Evolutionary conservation across 2,888 invertebrate species (phyloP).

Genomic region (Incurvaria masculella): DNA sequence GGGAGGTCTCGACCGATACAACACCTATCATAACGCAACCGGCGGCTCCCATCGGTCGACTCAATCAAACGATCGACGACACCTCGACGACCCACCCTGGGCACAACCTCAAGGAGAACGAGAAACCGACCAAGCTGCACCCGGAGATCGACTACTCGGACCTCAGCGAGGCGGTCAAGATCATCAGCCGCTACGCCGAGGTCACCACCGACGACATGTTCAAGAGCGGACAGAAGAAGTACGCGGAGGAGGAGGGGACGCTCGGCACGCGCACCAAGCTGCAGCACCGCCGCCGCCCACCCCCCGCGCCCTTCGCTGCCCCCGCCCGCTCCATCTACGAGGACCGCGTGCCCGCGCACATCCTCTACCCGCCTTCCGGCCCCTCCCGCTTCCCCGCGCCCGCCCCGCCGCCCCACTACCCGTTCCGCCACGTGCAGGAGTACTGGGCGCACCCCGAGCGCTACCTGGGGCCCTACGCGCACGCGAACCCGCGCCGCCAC

Average conservation of each 20-base stretch:
- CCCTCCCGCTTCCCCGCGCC: slow-evolving; percentile 37
- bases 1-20: too few species aligned
- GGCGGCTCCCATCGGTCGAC: neutral
- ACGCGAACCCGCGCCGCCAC: slow-evolving; percentile 44
- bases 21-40: neutral
- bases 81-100: slow-evolving; percentile 13
- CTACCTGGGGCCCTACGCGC: slow-evolving; percentile 38
- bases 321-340: slow-evolving; percentile 4
- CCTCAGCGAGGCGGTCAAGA: slow-evolving; percentile 48
- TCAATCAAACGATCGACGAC: neutral
- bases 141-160: slow-evolving; percentile 49
- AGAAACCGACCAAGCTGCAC: slow-evolving; percentile 37
- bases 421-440: slow-evolving; percentile 45
- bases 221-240: slow-evolving; percentile 37
- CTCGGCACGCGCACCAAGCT: slow-evolving; percentile 46
- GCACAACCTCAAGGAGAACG: slow-evolving; percentile 28
- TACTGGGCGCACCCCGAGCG: slow-evolving; percentile 44
- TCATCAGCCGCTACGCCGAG: slow-evolving; percentile 49
- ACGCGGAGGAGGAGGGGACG: slow-evolving; percentile 33
- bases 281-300: slow-evolving; percentile 42
- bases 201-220: slow-evolving; percentile 50
- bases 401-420: slow-evolving; percentile 40
- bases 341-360: slow-evolving; percentile 9
- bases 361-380: slow-evolving; percentile 25
- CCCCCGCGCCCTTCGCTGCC: slow-evolving; percentile 22